These are phyloP conservation scores for Lepus oiostolus DNA, from an alignment of 2,797 vertebrate species.

Conservation along the genomic window DNA sequence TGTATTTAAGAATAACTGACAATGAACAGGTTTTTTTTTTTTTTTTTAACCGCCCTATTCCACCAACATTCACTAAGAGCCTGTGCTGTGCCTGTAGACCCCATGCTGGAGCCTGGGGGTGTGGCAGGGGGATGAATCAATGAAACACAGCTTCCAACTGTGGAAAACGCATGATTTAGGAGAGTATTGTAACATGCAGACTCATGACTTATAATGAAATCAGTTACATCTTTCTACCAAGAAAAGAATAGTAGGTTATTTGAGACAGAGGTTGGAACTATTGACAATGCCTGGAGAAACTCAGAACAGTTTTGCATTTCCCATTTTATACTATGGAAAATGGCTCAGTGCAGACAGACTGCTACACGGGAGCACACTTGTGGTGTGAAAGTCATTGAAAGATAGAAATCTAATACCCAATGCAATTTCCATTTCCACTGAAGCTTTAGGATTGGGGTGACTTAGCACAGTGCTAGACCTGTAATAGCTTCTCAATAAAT, in stretches of 20 bases:
- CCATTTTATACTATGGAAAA: not conserved
- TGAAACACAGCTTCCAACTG: not conserved
- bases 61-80: not conserved
- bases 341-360: too few species aligned
- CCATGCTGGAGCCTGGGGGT: not conserved
- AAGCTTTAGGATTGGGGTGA: not conserved
- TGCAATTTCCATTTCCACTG: constrained; percentile 8
- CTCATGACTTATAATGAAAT: not conserved
- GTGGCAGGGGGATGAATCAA: not conserved
- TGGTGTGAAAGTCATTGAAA: not conserved
- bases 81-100: not conserved
- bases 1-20: not conserved
- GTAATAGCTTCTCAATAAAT: not conserved
- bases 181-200: not conserved
- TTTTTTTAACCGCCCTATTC: not conserved
- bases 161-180: not conserved
- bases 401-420: not conserved
- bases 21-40: not conserved
- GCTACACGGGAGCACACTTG: not conserved
- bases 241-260: not conserved
- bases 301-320: not conserved
- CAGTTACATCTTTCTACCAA: not conserved
- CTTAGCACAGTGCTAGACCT: not conserved
- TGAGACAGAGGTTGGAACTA: not conserved
- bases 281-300: not conserved